phyloP scores from a whole-genome alignment of 2,797 vertebrate genomes.

The Coilia nasus region DNA sequence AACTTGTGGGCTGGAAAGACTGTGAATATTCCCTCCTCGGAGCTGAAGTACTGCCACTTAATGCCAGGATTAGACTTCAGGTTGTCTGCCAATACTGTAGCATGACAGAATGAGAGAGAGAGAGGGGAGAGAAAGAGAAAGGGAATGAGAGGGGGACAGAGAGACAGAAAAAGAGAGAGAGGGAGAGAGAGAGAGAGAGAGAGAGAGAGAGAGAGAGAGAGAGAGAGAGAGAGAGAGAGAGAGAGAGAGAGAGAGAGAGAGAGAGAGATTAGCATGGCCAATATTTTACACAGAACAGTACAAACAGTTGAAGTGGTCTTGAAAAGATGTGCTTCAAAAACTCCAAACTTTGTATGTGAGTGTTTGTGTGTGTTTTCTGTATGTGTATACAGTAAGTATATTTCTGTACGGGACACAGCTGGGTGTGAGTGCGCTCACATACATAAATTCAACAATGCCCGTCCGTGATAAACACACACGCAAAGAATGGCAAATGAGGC shows the following conservation, averaged over 20 bases:
- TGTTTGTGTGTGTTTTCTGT: not conserved
- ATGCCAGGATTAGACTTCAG: slow-evolving; percentile 98
- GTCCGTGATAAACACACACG: not conserved
- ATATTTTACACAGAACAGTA: not conserved
- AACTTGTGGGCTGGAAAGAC: slow-evolving; percentile 98
- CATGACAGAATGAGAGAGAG: not conserved
- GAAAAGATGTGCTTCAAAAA: not conserved
- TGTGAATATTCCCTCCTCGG: slow-evolving; percentile 98
- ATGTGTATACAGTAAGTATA: not conserved
- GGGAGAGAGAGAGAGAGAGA: not conserved
- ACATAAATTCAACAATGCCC: not conserved
- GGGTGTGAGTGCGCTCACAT: not conserved
- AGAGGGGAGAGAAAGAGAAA: not conserved
- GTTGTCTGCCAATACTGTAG: slow-evolving; percentile 93
- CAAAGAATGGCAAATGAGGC: not conserved
- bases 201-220: no score
- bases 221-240: no score
- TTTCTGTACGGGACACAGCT: not conserved
- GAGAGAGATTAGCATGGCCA: not conserved
- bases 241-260: not conserved
- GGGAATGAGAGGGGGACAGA: no score
- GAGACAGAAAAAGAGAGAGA: no score
- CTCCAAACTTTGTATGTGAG: not conserved
- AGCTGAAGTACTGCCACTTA: slow-evolving; percentile 99
- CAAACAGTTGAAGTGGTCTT: not conserved